Base-by-base conservation (phyloP, 2,113 vertebrate genomes). In the Aythya baeri region DNA sequence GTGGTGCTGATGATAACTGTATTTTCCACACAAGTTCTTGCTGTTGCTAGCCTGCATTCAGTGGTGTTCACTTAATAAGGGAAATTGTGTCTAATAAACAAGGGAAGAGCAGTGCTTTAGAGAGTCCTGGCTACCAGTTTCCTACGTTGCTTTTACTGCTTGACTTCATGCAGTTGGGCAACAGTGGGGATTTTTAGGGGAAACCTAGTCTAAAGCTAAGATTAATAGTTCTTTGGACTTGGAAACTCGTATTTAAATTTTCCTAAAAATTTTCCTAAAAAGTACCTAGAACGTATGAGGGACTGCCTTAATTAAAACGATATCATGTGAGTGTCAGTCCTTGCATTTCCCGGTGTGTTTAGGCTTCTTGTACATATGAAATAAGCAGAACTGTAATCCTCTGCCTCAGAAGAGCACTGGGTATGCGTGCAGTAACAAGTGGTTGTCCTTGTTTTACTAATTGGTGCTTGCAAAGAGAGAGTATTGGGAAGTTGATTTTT, bases 1-100 rank as follows among this genome's bases (percentile, higher is more conserved):
- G 57, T 96, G 91, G 85, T 95, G 74, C 89, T 84, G 85, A 21
- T 26, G 50, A 63, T 95, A 81, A 94, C 83, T 87, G 70, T 83
- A 26, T 96, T 95, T 96, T 92, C 80, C 72, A 71, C 79, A 88
- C 93, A 92, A 83, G 80, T 75, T 77, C 88, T 54, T 86, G 66
- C 76, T 90, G 65, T 74, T 95, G 79, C 88, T 81, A 88, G 76
- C 71, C 83, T 93, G 72, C 34, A 16, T 86, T 90, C 84, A 66
- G 1, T 68, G 72, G 58, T 91, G 79, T 65, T 89, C 76, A 67
- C 57, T 95, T 94, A 83, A 50, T 59, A 66, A 85, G 83, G 65
- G 83, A 88, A 95, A 82, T 58, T 13, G 59, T 76, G 61, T 77
- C 52, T 81, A 81, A 94, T 88, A 93, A 95, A 88, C 83, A 78